Percentiles rank a stretch among this genome's conserved stretches.
Evolutionary conservation across 2,797 vertebrate genomes (phyloP).

Genomic region (Sitta carolinensis): DNA sequence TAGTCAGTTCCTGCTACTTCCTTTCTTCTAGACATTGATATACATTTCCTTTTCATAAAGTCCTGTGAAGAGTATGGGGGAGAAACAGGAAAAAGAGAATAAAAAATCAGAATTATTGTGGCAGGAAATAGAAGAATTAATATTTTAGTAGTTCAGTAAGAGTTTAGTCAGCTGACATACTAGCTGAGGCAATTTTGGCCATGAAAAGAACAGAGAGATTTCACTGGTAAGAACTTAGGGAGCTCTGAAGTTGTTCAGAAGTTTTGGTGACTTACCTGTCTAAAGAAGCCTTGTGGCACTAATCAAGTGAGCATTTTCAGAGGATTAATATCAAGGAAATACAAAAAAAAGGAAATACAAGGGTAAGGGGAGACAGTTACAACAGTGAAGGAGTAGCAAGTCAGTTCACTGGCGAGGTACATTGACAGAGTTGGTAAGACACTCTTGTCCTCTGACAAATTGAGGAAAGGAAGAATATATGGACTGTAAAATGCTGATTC

Average conservation of each 20-base stretch:
- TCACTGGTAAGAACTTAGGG: background rate
- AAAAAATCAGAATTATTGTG: background rate
- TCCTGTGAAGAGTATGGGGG: background rate
- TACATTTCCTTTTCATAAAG: slow-evolving; percentile 15
- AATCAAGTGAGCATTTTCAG: background rate
- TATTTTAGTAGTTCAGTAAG: background rate
- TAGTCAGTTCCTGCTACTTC: slow-evolving; percentile 39
- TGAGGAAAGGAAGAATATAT: background rate
- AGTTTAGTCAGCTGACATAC: background rate
- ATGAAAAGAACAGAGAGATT: background rate
- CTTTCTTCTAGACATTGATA: background rate
- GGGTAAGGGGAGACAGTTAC: background rate
- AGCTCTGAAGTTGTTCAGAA: background rate
- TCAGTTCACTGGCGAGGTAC: background rate
- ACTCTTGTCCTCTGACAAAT: background rate
- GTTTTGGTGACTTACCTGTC: background rate
- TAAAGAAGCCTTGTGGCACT: background rate
- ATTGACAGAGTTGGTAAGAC: background rate
- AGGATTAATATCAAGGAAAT: background rate
- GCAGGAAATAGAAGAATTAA: background rate
- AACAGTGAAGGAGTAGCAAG: background rate
- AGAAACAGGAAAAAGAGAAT: slow-evolving; percentile 13
- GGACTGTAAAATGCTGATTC: background rate
- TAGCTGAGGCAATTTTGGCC: background rate
- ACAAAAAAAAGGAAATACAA: background rate